A percentile compares a stretch with the other conserved stretches of the same genome.
Conservation (phyloP, 2,113 vertebrate species). For the Drymodes brunneopygia region DNA sequence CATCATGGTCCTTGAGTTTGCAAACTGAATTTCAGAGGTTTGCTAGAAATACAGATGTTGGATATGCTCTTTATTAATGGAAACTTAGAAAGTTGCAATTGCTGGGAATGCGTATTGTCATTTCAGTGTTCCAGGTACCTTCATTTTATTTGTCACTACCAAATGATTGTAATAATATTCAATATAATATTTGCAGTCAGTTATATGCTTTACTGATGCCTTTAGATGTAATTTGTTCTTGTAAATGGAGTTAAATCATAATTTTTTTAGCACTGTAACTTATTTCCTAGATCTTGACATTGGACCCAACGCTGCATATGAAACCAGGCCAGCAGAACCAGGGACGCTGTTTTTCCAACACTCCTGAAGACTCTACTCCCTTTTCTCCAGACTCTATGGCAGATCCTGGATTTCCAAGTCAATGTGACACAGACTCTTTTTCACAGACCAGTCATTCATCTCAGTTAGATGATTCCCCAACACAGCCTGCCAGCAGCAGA, state of each 20-base stretch:
- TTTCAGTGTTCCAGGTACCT: neutral
- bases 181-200: neutral
- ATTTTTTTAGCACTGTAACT: neutral
- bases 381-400: slow-evolving; percentile 84
- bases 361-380: slow-evolving; percentile 56
- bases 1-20: neutral
- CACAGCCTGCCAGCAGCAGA: slow-evolving; percentile 37
- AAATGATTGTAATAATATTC: neutral
- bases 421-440: slow-evolving; percentile 76
- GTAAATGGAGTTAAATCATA: neutral
- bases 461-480: slow-evolving; percentile 53
- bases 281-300: slow-evolving; percentile 75
- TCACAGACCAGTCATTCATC: slow-evolving; percentile 77
- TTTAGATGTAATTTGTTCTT: neutral
- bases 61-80: neutral
- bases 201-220: neutral
- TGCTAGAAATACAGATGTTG: neutral
- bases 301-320: slow-evolving; percentile 77
- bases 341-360: slow-evolving; percentile 65
- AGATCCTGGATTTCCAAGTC: slow-evolving; percentile 64
- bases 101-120: neutral
- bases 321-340: slow-evolving; percentile 76
- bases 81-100: neutral
- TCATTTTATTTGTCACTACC: neutral
- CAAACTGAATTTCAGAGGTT: neutral